These are phyloP conservation scores for Oenanthe melanoleuca DNA, from an alignment of 2,113 vertebrate genomes.

Conservation along the genomic window DNA sequence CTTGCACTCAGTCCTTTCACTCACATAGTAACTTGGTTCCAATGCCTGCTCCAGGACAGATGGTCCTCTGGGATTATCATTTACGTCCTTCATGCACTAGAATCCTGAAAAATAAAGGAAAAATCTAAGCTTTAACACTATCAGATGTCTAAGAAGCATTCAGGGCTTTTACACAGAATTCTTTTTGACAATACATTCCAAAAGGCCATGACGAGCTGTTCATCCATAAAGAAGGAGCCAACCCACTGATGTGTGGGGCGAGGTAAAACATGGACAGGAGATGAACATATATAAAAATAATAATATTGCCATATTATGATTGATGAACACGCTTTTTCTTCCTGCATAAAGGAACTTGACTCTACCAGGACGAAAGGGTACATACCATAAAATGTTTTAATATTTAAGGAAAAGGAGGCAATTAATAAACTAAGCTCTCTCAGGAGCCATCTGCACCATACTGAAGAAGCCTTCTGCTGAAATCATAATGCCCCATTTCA, in stretches of 20 bases:
- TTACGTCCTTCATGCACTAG: constrained; percentile 21
- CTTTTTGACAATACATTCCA: not conserved
- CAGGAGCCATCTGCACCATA: not conserved
- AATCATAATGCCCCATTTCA: not conserved
- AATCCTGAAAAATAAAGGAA: not conserved
- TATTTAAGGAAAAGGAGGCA: not conserved
- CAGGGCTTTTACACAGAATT: not conserved
- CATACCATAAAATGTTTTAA: not conserved
- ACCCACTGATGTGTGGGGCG: not conserved
- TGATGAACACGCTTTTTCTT: not conserved
- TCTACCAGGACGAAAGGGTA: not conserved
- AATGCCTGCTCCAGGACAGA: constrained; percentile 15
- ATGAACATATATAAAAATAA: not conserved
- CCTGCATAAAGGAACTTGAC: not conserved
- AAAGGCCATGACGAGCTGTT: not conserved
- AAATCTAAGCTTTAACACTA: not conserved
- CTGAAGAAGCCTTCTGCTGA: not conserved
- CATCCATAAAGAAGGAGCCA: not conserved
- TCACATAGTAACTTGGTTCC: constrained; percentile 31
- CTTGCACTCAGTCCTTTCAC: not conserved
- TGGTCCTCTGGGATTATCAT: not conserved
- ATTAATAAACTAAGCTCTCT: not conserved
- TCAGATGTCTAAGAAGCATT: not conserved
- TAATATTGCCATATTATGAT: not conserved
- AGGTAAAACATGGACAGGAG: not conserved